Conservation (phyloP, 2,113 vertebrate species). For the Australoheros scitulus region DNA sequence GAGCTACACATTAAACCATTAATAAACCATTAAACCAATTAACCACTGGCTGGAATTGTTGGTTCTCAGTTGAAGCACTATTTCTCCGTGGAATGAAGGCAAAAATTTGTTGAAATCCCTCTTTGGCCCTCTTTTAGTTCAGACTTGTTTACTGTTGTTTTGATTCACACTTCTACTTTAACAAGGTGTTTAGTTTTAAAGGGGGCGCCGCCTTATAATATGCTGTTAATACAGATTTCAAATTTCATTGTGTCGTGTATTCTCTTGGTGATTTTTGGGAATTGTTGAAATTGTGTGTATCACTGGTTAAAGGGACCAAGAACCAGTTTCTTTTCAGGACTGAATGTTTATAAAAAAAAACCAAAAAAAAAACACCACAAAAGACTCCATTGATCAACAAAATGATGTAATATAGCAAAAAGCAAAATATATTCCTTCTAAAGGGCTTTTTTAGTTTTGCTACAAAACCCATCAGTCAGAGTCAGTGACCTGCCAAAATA, state of each 20-base stretch:
- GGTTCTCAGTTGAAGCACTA: background rate
- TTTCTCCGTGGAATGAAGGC: background rate
- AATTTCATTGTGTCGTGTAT: background rate
- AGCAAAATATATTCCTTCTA: slow-evolving; percentile 19
- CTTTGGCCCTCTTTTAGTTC: background rate
- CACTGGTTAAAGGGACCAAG: too few relatives aligned
- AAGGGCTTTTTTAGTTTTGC: slow-evolving; percentile 24
- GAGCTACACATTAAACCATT: background rate
- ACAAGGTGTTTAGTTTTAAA: background rate
- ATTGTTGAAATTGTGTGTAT: too few relatives aligned
- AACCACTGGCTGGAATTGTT: background rate
- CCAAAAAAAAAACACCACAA: too few relatives aligned
- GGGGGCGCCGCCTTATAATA: too few relatives aligned
- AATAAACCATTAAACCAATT: too few relatives aligned
- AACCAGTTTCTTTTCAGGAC: too few relatives aligned
- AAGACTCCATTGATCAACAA: too few relatives aligned
- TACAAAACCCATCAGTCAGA: slow-evolving; percentile 32
- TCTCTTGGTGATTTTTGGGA: background rate
- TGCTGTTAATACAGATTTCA: background rate
- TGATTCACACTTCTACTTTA: background rate
- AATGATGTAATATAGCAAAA: too few relatives aligned
- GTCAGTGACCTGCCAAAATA: slow-evolving; percentile 42
- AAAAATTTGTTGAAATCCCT: background rate
- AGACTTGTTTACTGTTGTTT: background rate
- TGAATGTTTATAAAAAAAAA: too few relatives aligned